Evolutionary conservation across 2,113 vertebrate genomes (phyloP).

Genomic region (Nymphicus hollandicus): DNA sequence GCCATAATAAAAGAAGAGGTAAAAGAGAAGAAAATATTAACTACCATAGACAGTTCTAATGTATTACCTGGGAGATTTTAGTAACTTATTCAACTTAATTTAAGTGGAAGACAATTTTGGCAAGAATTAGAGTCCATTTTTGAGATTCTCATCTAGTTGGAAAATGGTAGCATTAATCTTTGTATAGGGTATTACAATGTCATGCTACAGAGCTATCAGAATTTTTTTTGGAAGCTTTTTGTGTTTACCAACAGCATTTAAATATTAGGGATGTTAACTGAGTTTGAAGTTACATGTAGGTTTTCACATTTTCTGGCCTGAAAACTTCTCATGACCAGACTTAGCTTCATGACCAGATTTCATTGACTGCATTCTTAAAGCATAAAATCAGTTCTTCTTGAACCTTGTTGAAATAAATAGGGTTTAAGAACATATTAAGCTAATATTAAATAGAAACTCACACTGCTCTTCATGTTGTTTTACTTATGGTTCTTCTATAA

Average conservation of each 20-base stretch:
- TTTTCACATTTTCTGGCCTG: background rate
- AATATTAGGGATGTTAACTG: background rate
- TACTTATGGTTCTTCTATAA: background rate
- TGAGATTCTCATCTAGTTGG: background rate
- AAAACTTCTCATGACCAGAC: background rate
- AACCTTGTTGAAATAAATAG: background rate
- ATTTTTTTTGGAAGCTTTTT: background rate
- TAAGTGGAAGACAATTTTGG: background rate
- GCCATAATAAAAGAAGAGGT: background rate
- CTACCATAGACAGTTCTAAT: background rate
- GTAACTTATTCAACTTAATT: background rate
- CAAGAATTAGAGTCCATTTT: background rate
- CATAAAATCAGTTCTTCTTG: background rate
- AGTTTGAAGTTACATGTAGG: background rate
- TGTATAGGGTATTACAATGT: background rate
- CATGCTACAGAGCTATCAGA: background rate
- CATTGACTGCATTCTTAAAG: background rate
- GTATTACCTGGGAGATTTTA: background rate
- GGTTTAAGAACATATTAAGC: background rate
- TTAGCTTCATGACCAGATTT: background rate
- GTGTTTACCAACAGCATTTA: background rate
- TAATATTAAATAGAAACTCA: background rate
- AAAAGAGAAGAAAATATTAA: background rate
- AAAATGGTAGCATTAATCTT: background rate
- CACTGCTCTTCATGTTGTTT: background rate